Evolutionary conservation across 2,797 vertebrate species (phyloP).

Genomic region (Denticeps clupeoides): DNA sequence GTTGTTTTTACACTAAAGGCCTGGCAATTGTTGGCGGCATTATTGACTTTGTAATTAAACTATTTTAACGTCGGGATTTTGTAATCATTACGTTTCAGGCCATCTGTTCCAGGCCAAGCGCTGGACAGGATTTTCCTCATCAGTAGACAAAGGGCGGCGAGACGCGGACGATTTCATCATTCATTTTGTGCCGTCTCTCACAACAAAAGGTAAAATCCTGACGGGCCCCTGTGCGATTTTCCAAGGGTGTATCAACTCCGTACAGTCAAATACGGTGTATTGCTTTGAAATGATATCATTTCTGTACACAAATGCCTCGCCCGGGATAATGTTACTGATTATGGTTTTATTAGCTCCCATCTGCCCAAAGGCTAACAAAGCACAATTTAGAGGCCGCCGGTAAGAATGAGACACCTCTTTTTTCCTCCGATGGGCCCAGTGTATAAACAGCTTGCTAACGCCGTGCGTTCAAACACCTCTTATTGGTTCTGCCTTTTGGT

Average conservation of each 20-base stretch:
- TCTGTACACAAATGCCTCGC: conserved; percentile 21
- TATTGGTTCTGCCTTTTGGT: conserved; percentile 37
- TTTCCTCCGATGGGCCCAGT: conserved; percentile 12
- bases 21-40: conserved; percentile 79
- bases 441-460: conserved; percentile 30
- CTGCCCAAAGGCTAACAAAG: conserved; percentile 36
- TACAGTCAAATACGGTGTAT: conserved; percentile 22
- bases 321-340: conserved; percentile 30
- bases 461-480: conserved; percentile 26
- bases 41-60: conserved; percentile 99
- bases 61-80: conserved; percentile 97
- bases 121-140: conserved; percentile 60
- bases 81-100: conserved; percentile 92
- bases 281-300: conserved; percentile 24
- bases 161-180: conserved; percentile 24
- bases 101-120: conserved; percentile 80
- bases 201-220: conserved; percentile 23
- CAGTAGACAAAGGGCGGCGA: conserved; percentile 50
- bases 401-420: conserved; percentile 18
- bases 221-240: conserved; percentile 1
- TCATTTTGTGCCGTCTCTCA: conserved; percentile 21
- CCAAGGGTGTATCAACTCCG: conserved; percentile 7
- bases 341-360: conserved; percentile 46
- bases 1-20: conserved; percentile 95
- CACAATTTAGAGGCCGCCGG: conserved; percentile 23